Evolutionary conservation across 2,888 invertebrate genomes (phyloP).

Genomic region (Drosophila suboccidentalis): DNA sequence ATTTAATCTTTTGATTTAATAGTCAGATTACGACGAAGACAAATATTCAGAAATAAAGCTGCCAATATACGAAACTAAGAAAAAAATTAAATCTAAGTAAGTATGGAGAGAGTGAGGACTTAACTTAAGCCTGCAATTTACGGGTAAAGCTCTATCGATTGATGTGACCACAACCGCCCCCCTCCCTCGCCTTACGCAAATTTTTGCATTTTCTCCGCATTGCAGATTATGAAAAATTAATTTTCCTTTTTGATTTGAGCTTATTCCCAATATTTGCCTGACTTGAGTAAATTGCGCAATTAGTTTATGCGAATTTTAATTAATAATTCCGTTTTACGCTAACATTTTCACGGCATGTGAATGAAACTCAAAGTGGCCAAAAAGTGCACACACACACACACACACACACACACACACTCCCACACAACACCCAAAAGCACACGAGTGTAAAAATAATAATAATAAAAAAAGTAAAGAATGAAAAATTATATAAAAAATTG

Average conservation of each 20-base stretch:
- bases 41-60: neutral
- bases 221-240: neutral
- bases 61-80: no score
- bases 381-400: conserved; percentile 4
- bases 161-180: neutral
- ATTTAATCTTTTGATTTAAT: no score
- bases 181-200: neutral
- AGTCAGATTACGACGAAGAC: no score
- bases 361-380: conserved; percentile 15
- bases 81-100: neutral
- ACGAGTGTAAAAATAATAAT: conserved; percentile 9
- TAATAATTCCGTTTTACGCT: conserved; percentile 39
- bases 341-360: conserved; percentile 14
- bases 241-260: conserved; percentile 6
- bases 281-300: conserved; percentile 55
- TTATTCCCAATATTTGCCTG: conserved; percentile 26
- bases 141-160: neutral
- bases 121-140: neutral
- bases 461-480: conserved; percentile 10
- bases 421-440: neutral
- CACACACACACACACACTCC: neutral
- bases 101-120: neutral
- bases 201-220: conserved; percentile 20
- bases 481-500: conserved; percentile 39
- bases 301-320: conserved; percentile 52